Conservation (phyloP, 2,888 invertebrate species). For the Drosophila putrida region DNA sequence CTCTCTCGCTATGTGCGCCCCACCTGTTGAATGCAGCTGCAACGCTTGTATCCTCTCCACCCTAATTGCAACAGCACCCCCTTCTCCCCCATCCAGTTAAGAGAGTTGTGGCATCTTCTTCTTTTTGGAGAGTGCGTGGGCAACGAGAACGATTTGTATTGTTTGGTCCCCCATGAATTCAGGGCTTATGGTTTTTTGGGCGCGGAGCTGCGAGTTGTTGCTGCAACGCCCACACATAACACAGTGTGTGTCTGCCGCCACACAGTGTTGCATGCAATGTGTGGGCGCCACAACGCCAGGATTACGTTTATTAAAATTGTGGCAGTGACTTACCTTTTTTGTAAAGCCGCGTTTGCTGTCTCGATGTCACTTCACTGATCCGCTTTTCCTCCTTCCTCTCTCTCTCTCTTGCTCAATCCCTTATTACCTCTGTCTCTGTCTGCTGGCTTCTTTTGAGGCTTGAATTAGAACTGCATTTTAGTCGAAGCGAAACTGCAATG, state of each 20-base stretch:
- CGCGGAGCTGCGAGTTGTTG: constrained; percentile 22
- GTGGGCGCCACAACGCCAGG: constrained; percentile 61
- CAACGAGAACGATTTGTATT: constrained; percentile 57
- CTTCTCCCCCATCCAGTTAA: neutral
- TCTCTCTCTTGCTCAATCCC: constrained; percentile 5
- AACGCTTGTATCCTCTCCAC: neutral
- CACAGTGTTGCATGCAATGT: constrained; percentile 33
- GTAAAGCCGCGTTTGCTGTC: constrained; percentile 17
- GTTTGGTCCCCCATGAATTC: constrained; percentile 23
- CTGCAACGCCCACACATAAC: constrained; percentile 32
- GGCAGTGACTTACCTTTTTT: constrained; percentile 57
- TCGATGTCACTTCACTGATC: constrained; percentile 27
- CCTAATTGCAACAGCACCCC: neutral
- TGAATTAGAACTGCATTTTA: constrained; percentile 39
- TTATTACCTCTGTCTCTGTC: constrained; percentile 8
- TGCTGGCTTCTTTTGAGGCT: neutral
- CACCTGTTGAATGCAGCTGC: constrained; percentile 56
- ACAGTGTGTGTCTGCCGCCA: neutral
- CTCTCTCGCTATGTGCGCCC: constrained; percentile 34
- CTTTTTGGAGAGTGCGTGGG: constrained; percentile 43
- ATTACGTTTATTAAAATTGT: constrained; percentile 64
- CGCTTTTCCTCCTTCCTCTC: constrained; percentile 8
- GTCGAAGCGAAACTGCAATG: constrained; percentile 40
- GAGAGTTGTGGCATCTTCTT: constrained; percentile 15
- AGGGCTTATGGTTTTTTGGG: constrained; percentile 18